A percentile compares a stretch with the other conserved stretches of the same genome.
Evolutionary conservation across 2,113 vertebrate species (phyloP).

Genomic region (Columba livia): DNA sequence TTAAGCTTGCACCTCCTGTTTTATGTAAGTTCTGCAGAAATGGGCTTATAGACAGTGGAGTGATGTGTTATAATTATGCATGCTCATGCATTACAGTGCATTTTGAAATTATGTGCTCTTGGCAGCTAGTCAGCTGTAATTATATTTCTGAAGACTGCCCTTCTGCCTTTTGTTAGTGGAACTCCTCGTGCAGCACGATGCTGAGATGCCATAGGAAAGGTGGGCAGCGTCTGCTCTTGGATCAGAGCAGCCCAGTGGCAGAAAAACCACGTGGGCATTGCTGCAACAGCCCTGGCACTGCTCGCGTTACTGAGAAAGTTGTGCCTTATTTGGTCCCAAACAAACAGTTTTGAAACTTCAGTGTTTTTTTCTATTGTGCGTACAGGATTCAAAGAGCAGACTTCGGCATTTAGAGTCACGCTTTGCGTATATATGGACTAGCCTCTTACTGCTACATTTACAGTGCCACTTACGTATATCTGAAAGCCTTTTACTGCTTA

Average conservation of each 20-base stretch:
- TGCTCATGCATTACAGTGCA: background rate
- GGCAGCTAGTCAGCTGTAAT: slow-evolving; percentile 1
- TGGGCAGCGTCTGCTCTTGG: background rate
- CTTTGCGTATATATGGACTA: too few species aligned
- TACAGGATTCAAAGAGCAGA: background rate
- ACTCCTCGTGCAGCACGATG: background rate
- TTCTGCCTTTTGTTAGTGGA: background rate
- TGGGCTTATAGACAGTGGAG: background rate
- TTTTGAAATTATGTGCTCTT: slow-evolving; percentile 35
- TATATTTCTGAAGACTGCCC: slow-evolving; percentile 22
- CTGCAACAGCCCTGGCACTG: background rate
- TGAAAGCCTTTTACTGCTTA: background rate
- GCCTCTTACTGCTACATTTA: background rate
- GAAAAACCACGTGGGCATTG: background rate
- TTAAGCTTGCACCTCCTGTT: background rate
- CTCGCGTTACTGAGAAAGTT: background rate
- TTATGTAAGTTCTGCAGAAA: background rate
- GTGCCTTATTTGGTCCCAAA: background rate
- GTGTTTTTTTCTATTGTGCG: background rate
- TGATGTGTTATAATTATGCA: background rate
- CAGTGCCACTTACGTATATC: background rate
- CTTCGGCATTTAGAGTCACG: background rate
- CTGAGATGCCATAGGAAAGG: background rate
- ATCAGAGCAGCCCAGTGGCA: background rate
- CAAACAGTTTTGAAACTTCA: background rate